Conservation (phyloP, 1,140 invertebrate species). For the Bombus breviceps region DNA sequence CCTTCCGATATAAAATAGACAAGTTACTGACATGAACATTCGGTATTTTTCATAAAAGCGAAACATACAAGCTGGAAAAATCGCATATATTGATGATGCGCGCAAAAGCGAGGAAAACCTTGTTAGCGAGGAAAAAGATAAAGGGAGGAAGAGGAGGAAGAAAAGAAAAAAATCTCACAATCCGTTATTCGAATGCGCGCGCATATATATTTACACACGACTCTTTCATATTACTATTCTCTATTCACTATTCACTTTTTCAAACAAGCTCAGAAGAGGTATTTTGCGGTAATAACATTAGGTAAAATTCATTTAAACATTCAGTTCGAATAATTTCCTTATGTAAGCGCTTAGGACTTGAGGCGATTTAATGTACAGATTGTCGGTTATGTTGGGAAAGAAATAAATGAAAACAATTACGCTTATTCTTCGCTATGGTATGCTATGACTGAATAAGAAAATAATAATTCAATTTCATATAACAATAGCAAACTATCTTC, state of each 20-base stretch:
- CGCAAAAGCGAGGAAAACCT: neutral
- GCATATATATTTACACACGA: neutral
- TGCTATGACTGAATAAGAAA: neutral
- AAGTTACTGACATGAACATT: constrained; percentile 57
- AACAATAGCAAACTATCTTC: constrained; percentile 26
- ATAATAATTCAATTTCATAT: neutral
- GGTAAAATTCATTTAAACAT: neutral
- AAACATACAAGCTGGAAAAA: constrained; percentile 15
- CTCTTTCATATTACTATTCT: neutral
- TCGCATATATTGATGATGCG: constrained; percentile 18
- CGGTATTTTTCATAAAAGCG: constrained; percentile 64
- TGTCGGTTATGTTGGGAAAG: neutral
- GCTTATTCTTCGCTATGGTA: neutral
- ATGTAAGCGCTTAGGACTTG: neutral
- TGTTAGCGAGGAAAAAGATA: too few relatives aligned
- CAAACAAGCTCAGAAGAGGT: neutral
- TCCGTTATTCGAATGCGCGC: neutral
- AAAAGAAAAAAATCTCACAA: neutral
- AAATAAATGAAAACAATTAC: neutral
- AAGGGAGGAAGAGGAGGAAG: neutral
- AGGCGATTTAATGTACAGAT: neutral
- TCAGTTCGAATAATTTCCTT: neutral
- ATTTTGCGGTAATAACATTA: neutral
- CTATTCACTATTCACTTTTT: neutral
- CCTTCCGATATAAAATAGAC: neutral